Evolutionary conservation across 1,140 invertebrate species (phyloP).

Genomic region (Andrena cerasifolii): DNA sequence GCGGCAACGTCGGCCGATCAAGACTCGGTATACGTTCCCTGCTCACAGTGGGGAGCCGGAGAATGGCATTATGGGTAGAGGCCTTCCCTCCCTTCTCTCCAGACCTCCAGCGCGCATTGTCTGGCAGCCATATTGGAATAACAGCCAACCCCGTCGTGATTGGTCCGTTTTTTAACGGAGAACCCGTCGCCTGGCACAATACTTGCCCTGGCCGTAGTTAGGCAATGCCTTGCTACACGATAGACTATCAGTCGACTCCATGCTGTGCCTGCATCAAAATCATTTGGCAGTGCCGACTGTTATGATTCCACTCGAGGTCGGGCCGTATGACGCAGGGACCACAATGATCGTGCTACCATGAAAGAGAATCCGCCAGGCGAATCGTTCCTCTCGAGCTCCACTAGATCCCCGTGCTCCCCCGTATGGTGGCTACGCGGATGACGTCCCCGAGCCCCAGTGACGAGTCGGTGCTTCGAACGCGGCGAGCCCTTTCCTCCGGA

Average conservation of each 20-base stretch:
- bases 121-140: slow-evolving; percentile 81
- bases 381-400: background rate
- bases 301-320: slow-evolving; percentile 58
- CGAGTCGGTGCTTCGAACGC: background rate
- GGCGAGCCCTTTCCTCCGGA: background rate
- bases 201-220: slow-evolving; percentile 70
- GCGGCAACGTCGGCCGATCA: slow-evolving; percentile 63
- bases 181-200: slow-evolving; percentile 73
- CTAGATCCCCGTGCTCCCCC: background rate
- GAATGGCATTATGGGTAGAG: slow-evolving; percentile 80
- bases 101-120: slow-evolving; percentile 72
- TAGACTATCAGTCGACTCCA: slow-evolving; percentile 80
- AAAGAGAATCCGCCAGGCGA: slow-evolving; percentile 26
- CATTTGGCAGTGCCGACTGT: slow-evolving; percentile 63
- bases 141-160: slow-evolving; percentile 78
- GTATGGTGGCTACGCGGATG: background rate
- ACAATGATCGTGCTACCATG: slow-evolving; percentile 29
- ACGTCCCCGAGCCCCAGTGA: background rate
- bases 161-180: slow-evolving; percentile 80
- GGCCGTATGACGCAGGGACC: slow-evolving; percentile 24
- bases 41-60: slow-evolving; percentile 78
- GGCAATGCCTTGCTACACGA: slow-evolving; percentile 78
- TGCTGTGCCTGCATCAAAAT: slow-evolving; percentile 73
- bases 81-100: slow-evolving; percentile 74
- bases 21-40: slow-evolving; percentile 63